Base-by-base conservation (phyloP, 2,797 vertebrate genomes). In the Protosalanx chinensis region DNA sequence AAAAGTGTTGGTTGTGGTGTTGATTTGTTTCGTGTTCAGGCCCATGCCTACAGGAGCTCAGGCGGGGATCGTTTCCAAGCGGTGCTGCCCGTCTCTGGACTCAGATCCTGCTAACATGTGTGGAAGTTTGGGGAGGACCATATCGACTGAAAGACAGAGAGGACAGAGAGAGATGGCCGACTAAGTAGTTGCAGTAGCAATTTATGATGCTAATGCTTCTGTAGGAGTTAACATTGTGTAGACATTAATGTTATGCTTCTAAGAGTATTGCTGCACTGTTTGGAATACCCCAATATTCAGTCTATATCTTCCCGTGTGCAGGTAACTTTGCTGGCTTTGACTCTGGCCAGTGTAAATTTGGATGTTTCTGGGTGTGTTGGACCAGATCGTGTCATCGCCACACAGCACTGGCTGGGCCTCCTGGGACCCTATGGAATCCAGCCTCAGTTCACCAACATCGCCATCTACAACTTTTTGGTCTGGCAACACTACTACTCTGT, bases 401-500 rank as follows among this genome's bases (percentile, higher is more conserved):
- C 94, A 0, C 94, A 97, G 67, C 98, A 99, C 87, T 97, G 97
- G 97, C 82, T 95, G n/a, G 94, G 95, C 57, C 87, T 99, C 51
- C 93, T 99, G 0, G 98, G 97, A 33, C 93, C 95, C 51, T 90
- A 90, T 0, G 91, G 95, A 73, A 95, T 91, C 0, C 90, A 97
- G 64, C 96, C 96, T 0, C 97, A 97, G 88, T 78, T 97, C 16
- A 79, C 82, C 81, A 94, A 98, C 85, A 92, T 96, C 69, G 96
- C 95, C 68, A 90, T 99, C 75, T 99, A 98, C 4, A 93, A 99
- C 84, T 95, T 94, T 80, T 99, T 98, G 58, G 96, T 98, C 23
- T 99, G 97, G 97, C 96, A 98, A 30, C 98, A 99, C 82, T 99
- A 99, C 80, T 99, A 99, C 83, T 99, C 98, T 0, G 97, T 98